These are phyloP conservation scores for Ovibos moschatus DNA, from an alignment of 2,113 vertebrate genomes.

Conservation along the genomic window DNA sequence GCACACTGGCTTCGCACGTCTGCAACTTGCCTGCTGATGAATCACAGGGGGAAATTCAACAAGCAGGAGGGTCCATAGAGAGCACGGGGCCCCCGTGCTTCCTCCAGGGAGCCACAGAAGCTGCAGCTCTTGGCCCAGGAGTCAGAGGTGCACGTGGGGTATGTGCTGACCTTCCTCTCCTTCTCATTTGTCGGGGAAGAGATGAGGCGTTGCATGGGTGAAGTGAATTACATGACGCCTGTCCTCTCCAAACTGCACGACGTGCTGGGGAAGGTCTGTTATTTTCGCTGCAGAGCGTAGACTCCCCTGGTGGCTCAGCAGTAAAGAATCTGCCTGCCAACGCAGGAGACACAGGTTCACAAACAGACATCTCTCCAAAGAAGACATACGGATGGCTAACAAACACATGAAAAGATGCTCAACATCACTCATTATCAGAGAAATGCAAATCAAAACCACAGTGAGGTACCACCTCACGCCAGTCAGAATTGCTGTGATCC, in stretches of 20 bases:
- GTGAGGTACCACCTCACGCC: rapidly evolving
- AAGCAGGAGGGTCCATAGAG: not conserved
- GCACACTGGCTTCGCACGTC: not conserved
- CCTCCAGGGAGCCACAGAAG: not conserved
- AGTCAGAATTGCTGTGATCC: not conserved
- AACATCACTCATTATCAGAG: not conserved
- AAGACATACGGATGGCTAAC: not conserved
- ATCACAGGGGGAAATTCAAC: not conserved
- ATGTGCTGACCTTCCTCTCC: not conserved
- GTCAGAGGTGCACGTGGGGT: not conserved
- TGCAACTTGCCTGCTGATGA: not conserved
- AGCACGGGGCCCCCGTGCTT: not conserved
- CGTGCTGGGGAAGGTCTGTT: not conserved
- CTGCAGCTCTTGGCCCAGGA: not conserved
- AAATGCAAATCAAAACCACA: not conserved
- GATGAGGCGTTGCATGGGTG: not conserved
- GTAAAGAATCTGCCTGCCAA: not conserved
- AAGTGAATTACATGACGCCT: not conserved
- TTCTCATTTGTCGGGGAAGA: not conserved
- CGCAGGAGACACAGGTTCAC: not conserved
- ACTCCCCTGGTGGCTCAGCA: not conserved
- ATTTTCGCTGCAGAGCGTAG: not conserved
- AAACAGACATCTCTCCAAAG: not conserved
- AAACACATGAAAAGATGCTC: not conserved
- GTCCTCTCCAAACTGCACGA: not conserved